Evolutionary conservation across 1,140 invertebrate genomes (phyloP).

Genomic region (Nebria ingens): DNA sequence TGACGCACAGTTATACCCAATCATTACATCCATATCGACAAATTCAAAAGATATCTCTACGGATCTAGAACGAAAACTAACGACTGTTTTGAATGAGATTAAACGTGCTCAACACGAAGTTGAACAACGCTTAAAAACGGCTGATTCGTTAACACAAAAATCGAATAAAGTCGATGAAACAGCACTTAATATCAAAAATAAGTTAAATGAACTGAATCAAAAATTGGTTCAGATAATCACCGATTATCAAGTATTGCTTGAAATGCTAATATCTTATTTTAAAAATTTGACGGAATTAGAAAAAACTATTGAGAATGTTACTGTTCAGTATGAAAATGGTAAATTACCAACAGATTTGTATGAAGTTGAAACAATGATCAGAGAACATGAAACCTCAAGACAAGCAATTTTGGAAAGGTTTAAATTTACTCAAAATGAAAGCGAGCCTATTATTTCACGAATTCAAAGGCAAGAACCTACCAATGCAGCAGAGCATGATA

Average conservation of each 20-base stretch:
- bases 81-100: constrained; percentile 47
- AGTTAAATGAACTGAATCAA: constrained; percentile 53
- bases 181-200: constrained; percentile 38
- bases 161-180: constrained; percentile 24
- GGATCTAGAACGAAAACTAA: constrained; percentile 49
- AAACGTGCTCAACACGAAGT: constrained; percentile 59
- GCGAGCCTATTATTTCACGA: constrained; percentile 49
- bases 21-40: constrained; percentile 53
- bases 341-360: constrained; percentile 35
- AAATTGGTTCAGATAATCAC: constrained; percentile 54
- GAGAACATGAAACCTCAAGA: constrained; percentile 47
- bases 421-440: constrained; percentile 47
- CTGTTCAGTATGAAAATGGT: constrained; percentile 17
- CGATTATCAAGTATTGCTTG: constrained; percentile 63
- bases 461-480: constrained; percentile 58
- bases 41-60: constrained; percentile 45
- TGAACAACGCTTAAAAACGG: constrained; percentile 54
- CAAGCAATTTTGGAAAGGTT: constrained; percentile 49
- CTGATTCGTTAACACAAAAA: constrained; percentile 38
- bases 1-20: constrained; percentile 64
- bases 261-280: constrained; percentile 61
- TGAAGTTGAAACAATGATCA: constrained; percentile 41
- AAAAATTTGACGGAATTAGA: constrained; percentile 55
- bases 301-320: constrained; percentile 22
- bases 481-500: constrained; percentile 54